Evolutionary conservation across 2,888 invertebrate genomes (phyloP).

Genomic region (Gortyna flavago): DNA sequence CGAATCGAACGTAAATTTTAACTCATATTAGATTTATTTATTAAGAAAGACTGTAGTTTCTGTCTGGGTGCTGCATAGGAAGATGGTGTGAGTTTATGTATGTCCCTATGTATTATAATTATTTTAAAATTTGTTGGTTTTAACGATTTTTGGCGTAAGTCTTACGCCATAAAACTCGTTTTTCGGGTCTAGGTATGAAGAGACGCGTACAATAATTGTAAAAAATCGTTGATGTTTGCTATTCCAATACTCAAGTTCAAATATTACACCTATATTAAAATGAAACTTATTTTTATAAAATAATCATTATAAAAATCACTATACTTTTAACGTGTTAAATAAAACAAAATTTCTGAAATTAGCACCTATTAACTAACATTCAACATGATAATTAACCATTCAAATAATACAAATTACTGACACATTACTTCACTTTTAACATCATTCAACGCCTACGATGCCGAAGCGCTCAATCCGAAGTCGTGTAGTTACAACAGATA

Average conservation of each 20-base stretch:
- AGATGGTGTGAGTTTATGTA: too few species aligned
- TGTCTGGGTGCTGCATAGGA: too few species aligned
- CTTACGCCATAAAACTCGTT: background rate
- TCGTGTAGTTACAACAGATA: constrained; percentile 35
- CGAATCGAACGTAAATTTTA: background rate
- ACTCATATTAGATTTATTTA: background rate
- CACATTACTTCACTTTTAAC: background rate
- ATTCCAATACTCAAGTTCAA: too few species aligned
- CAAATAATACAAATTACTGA: background rate
- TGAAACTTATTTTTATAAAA: background rate
- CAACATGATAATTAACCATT: background rate
- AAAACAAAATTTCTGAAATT: background rate
- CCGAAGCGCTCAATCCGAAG: constrained; percentile 2
- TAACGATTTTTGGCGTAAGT: background rate
- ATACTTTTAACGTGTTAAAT: background rate
- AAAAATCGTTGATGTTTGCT: background rate
- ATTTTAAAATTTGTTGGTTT: background rate
- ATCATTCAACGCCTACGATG: background rate
- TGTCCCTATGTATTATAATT: background rate
- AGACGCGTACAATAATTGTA: rapidly evolving
- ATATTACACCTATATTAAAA: background rate
- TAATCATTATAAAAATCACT: too few species aligned
- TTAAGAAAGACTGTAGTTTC: too few species aligned
- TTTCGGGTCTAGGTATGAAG: too few species aligned
- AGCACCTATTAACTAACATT: constrained; percentile 5